These are phyloP conservation scores for Sebastes goodei DNA, from an alignment of 2,797 vertebrate species.

Conservation along the genomic window DNA sequence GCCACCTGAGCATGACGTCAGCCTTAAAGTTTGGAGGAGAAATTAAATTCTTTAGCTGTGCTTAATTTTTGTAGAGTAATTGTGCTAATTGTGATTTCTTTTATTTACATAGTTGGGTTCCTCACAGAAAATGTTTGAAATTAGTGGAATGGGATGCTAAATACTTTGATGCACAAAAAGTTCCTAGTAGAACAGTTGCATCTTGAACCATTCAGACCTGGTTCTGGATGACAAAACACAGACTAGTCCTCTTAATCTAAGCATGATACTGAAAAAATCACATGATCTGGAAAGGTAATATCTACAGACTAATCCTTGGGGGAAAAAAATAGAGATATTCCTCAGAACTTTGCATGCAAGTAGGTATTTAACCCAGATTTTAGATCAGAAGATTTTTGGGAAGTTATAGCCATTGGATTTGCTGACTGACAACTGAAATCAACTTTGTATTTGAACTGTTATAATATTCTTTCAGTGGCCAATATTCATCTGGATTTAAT, in stretches of 20 bases:
- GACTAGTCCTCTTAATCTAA: not conserved
- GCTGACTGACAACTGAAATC: not conserved
- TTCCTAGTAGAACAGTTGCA: not conserved
- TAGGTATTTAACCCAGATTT: not conserved
- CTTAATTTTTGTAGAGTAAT: not conserved
- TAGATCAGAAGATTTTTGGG: not conserved
- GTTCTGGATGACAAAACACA: not conserved
- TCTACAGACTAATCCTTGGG: not conserved
- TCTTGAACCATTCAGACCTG: not conserved
- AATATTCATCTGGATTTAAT: not conserved
- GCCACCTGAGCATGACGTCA: slow-evolving; percentile 2
- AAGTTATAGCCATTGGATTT: not conserved
- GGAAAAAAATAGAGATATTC: too few relatives aligned
- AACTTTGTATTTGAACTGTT: not conserved
- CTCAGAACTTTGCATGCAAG: not conserved
- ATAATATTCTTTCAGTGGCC: not conserved
- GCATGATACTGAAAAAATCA: not conserved
- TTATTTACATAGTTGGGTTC: not conserved
- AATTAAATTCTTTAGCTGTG: not conserved
- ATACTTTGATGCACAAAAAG: not conserved
- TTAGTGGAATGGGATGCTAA: not conserved
- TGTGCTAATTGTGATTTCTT: not conserved
- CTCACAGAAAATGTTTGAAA: not conserved
- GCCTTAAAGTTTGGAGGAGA: not conserved
- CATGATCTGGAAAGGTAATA: not conserved